phyloP scores from a whole-genome alignment of 1,140 invertebrate species.

The Tachypleus tridentatus region DNA sequence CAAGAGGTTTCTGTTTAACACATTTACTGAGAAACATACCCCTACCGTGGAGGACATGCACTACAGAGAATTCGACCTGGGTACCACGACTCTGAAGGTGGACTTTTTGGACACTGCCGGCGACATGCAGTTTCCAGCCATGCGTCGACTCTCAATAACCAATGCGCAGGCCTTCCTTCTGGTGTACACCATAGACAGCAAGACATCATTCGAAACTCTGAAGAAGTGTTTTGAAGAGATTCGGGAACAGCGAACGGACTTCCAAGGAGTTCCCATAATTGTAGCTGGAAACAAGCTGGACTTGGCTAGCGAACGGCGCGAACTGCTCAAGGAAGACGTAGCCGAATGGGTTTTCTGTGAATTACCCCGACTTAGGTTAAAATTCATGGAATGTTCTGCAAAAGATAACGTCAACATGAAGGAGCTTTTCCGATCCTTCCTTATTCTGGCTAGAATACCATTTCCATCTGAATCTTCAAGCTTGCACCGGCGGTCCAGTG shows the following conservation, averaged over 20 bases:
- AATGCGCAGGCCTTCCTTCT: constrained; percentile 80
- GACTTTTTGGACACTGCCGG: constrained; percentile 80
- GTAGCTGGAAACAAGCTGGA: constrained; percentile 75
- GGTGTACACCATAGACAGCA: constrained; percentile 62
- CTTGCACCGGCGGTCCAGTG: constrained; percentile 57
- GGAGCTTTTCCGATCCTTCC: constrained; percentile 44
- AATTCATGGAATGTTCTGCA: constrained; percentile 61
- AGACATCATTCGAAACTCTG: constrained; percentile 56
- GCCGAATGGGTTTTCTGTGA: constrained; percentile 66
- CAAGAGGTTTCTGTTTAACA: constrained; percentile 70
- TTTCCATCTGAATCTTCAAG: constrained; percentile 32
- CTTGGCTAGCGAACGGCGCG: constrained; percentile 45
- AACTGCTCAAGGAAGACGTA: constrained; percentile 50
- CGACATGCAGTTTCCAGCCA: constrained; percentile 78
- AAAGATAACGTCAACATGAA: constrained; percentile 61
- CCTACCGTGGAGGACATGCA: constrained; percentile 84
- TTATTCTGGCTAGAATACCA: constrained; percentile 26
- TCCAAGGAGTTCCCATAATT: constrained; percentile 70
- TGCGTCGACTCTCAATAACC: constrained; percentile 67
- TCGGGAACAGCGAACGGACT: constrained; percentile 59
- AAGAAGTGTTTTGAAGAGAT: constrained; percentile 73
- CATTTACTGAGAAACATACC: constrained; percentile 67
- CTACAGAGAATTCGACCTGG: constrained; percentile 67
- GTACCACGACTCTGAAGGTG: constrained; percentile 46
- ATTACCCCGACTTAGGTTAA: constrained; percentile 39